Evolutionary conservation across 2,113 vertebrate species (phyloP).

Genomic region (Murina feae): DNA sequence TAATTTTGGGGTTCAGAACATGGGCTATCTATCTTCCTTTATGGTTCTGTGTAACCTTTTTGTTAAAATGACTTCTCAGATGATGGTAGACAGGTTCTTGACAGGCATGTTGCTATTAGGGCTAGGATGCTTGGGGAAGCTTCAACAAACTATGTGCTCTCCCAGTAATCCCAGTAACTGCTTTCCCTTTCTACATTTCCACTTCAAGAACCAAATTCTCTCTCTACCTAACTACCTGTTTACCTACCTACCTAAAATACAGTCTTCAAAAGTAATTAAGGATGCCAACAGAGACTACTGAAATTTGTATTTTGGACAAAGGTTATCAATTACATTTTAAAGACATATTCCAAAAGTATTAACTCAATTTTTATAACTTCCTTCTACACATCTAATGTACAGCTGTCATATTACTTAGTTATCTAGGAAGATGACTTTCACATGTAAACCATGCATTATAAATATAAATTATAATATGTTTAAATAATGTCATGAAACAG

Average conservation of each 20-base stretch:
- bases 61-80: neutral
- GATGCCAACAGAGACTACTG: neutral
- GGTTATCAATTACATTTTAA: neutral
- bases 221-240: neutral
- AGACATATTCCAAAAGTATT: neutral
- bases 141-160: neutral
- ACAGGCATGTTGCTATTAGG: neutral
- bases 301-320: slow-evolving; percentile 1
- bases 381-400: slow-evolving; percentile 5
- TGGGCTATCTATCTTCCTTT: neutral
- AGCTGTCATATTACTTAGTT: neutral
- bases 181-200: neutral
- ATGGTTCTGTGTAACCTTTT: neutral
- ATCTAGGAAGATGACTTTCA: neutral
- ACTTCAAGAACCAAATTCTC: neutral
- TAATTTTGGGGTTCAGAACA: neutral
- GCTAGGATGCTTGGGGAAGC: neutral
- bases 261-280: neutral
- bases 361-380: neutral
- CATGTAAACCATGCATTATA: neutral
- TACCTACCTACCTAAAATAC: neutral
- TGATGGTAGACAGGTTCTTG: neutral
- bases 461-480: neutral
- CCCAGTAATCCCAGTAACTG: neutral
- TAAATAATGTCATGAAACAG: slow-evolving; percentile 8